Evolutionary conservation across 1,140 invertebrate species (phyloP), one percentile per base, ranked within the genome.

Genomic region (Uloborus diversus): DNA sequence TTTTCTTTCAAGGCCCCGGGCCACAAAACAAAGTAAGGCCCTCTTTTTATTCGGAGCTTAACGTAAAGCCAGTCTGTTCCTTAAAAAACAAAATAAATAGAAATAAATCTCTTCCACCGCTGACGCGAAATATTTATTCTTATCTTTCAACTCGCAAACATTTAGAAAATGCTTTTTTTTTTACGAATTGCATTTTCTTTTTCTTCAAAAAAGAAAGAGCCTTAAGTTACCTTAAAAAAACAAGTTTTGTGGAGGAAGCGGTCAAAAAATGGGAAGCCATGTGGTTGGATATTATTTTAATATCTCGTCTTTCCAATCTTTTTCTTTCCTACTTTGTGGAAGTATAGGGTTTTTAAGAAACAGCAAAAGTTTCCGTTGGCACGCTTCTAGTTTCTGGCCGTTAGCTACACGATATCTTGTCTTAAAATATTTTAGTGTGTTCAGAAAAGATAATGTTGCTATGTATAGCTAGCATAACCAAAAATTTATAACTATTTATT

Each of bases 111-210:
- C 17, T 53, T 30, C 20, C 32, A 4, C 32, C n/a, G 59, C 30
- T 28, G 47, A 47, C 30, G 66, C 47, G 49, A 69, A 69, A 69
- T 69, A 69, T 69, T 69, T 69, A 69, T 69, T 69, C 66, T 69
- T 69, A 69, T 69, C 66, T 69, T 27, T 56, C 20, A 32, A 17
- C 66, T 69, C 17, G 66, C 49, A 69, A 53, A 69, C 66, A 69
- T 69, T 69, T 69, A 69, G 66, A 69, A 56, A 56, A 69, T 56
- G 66, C 30, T 20, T 42, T 37, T n/a, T 35, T 37, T 17, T n/a
- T 61, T 2, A 17, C n/a, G 49, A 20, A 4, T 53, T 53, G 49
- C 23, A 53, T 53, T 53, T 53, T 53, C 20, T 20, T 53, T 53
- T 53, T 53, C 49, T n/a, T 47, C 42, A 47, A 47, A 47, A 47